Base-by-base conservation (phyloP, 2,113 vertebrate genomes). In the Xiphophorus couchianus region DNA sequence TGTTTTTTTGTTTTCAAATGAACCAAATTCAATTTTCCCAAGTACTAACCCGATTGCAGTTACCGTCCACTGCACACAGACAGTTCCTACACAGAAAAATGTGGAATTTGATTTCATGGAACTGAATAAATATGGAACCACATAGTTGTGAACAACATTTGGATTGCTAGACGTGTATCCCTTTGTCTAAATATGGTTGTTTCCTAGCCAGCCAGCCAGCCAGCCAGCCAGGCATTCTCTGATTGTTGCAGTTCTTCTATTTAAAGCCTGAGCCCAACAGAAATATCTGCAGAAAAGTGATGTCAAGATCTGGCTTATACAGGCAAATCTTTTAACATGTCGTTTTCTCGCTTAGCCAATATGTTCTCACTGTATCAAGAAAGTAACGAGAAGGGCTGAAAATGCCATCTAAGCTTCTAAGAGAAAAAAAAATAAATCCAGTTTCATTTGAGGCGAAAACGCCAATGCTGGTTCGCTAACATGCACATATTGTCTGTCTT, bases 401-500 rank as follows among this genome's bases (percentile, higher is more conserved):
- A 25, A 25, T 1, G 25, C 6, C 22, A 12, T 35, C 35, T 22
- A 14, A 27, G 6, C 39, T n/a, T 37, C 13, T 39, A 4, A 12
- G n/a, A 22, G 8, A 1, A 25, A 58, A 33, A 42, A 63, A 71
- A 63, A 0, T 0, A 22, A 44, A 42, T 42, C 13, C 39, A 42
- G 39, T 48, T 48, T 19, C 4, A 48, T 44, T 44, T 44, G 15
- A 44, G 13, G 13, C 4, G 15, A 17, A 44, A 48, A 6, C 5
- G 17, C 44, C 44, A 48, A 27, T 66, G 27, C 68, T 22, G 11
- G 4, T 29, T 74, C 6, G 14, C 11, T 83, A 66, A 83, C 35
- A 39, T 74, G 63, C 14, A 14, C 31, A 1, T 80, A 19, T 35
- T 86, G 44, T 86, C 13, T 86, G 72, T 79, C 60, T 87, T 74